These are phyloP conservation scores for Eueremaeus valkanovi DNA, from an alignment of 2,888 invertebrate genomes.

Conservation along the genomic window DNA sequence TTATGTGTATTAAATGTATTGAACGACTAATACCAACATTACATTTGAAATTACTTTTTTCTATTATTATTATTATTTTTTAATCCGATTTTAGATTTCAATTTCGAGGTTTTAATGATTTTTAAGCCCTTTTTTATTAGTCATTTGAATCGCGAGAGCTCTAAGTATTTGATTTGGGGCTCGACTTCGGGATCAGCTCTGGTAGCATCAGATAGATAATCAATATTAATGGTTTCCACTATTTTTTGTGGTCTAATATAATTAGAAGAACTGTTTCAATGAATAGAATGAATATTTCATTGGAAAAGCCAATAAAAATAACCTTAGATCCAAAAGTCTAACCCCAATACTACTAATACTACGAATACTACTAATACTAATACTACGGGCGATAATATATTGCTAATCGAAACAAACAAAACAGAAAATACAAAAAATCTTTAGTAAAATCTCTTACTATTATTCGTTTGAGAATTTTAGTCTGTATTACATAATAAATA, in stretches of 20 bases:
- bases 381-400: background rate
- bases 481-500: background rate
- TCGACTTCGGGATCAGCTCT: background rate
- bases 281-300: constrained; percentile 22
- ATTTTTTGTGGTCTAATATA: background rate
- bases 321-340: background rate
- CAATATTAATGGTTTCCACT: background rate
- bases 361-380: background rate
- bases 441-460: background rate
- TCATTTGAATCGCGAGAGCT: background rate
- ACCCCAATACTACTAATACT: no score
- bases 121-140: constrained; percentile 21
- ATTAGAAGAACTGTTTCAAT: background rate
- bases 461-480: background rate
- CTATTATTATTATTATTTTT: background rate
- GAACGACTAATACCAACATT: constrained; percentile 8
- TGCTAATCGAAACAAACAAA: background rate
- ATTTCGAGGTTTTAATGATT: constrained; percentile 3
- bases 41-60: background rate
- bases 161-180: constrained; percentile 14
- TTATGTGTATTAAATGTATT: background rate
- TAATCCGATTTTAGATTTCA: constrained; percentile 4
- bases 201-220: no score
- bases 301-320: background rate
- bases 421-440: background rate